Conservation (phyloP, 2,113 vertebrate genomes). For the Chaetops frenatus region DNA sequence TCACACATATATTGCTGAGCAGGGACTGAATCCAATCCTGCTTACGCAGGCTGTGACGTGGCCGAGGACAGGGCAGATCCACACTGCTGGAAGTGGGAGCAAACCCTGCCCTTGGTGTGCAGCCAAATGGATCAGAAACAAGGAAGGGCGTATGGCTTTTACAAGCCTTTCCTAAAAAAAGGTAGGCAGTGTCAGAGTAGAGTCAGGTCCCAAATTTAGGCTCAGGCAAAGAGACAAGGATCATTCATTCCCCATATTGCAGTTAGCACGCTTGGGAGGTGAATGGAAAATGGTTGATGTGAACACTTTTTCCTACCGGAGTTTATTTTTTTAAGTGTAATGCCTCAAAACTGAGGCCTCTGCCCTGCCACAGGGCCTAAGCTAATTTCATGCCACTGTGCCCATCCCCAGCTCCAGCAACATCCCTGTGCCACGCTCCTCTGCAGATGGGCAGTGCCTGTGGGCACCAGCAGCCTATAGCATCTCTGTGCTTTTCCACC, state of each 20-base stretch:
- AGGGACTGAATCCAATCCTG: neutral
- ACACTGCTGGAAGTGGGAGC: neutral
- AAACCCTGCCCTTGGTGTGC: neutral
- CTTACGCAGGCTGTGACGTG: rapidly evolving
- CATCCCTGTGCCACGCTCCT: rapidly evolving
- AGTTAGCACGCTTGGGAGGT: neutral
- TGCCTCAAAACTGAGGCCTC: neutral
- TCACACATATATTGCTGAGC: rapidly evolving
- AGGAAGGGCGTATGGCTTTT: neutral
- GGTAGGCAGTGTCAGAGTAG: neutral
- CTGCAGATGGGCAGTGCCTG: neutral
- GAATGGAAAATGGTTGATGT: neutral
- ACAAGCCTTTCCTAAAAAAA: neutral
- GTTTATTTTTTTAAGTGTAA: neutral
- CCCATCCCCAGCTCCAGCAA: neutral
- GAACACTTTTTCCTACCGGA: neutral
- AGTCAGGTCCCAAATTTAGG: neutral
- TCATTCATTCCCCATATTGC: neutral
- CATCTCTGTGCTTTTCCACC: neutral
- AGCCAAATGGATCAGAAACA: neutral
- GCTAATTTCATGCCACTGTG: neutral
- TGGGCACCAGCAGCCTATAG: neutral
- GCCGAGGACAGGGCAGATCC: neutral
- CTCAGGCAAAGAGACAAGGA: neutral
- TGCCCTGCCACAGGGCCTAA: neutral